These are phyloP conservation scores for Botia kubotai DNA, from an alignment of 2,797 vertebrate species.

Conservation along the genomic window DNA sequence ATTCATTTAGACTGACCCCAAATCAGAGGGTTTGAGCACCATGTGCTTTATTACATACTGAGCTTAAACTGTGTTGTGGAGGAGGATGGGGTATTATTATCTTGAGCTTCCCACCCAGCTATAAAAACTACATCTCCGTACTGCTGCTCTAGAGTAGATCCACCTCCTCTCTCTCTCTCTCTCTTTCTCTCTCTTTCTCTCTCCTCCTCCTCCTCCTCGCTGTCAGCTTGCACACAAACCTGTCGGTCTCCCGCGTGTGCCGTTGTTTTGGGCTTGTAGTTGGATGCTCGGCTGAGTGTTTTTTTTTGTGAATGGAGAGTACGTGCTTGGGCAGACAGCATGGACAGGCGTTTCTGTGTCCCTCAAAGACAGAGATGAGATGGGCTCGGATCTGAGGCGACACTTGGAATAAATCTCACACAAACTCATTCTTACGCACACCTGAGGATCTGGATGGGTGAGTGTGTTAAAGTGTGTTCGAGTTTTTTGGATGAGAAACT, in stretches of 20 bases:
- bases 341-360: slow-evolving; percentile 68
- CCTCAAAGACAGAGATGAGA: slow-evolving; percentile 54
- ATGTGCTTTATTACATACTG: slow-evolving; percentile 82
- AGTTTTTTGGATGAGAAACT: slow-evolving; percentile 38
- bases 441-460: slow-evolving; percentile 67
- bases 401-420: slow-evolving; percentile 70
- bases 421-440: slow-evolving; percentile 53
- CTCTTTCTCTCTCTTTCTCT: slow-evolving; percentile 61
- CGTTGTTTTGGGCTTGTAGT: slow-evolving; percentile 51
- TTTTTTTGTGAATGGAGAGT: slow-evolving; percentile 78
- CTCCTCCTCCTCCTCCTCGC: slow-evolving; percentile 44
- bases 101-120: slow-evolving; percentile 87
- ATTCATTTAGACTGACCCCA: slow-evolving; percentile 88
- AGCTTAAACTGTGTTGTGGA: slow-evolving; percentile 85
- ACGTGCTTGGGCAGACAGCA: slow-evolving; percentile 71
- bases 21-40: slow-evolving; percentile 84
- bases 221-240: slow-evolving; percentile 61
- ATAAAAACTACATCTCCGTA: slow-evolving; percentile 85
- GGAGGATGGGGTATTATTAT: slow-evolving; percentile 89
- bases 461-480: slow-evolving; percentile 38
- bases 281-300: slow-evolving; percentile 41
- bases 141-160: slow-evolving; percentile 65
- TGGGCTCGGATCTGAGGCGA: slow-evolving; percentile 52
- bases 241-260: slow-evolving; percentile 45
- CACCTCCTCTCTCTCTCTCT: slow-evolving; percentile 68